phyloP scores from a whole-genome alignment of 1,140 invertebrate genomes.

The Steinernema khuongi region DNA sequence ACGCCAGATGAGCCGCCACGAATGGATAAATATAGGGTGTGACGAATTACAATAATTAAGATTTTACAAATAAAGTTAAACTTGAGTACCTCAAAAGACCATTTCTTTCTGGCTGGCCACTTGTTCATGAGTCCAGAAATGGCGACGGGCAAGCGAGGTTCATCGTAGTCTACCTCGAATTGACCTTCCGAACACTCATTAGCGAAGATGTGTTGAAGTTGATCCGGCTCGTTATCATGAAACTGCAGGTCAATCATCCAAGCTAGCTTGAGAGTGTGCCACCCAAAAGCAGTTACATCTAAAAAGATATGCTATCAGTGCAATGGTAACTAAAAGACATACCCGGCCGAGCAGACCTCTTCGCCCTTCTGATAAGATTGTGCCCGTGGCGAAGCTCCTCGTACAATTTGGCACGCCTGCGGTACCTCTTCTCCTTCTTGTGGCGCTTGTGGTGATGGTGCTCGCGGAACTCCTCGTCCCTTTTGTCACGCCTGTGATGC shows the following conservation, averaged over 20 bases:
- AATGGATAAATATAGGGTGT: no score
- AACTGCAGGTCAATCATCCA: neutral
- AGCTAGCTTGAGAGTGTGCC: conserved; percentile 30
- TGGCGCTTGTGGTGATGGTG: no score
- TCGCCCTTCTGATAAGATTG: no score
- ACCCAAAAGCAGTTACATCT: conserved; percentile 36
- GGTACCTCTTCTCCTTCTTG: no score
- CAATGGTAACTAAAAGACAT: neutral
- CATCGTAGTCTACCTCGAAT: conserved; percentile 31
- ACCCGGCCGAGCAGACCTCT: neutral
- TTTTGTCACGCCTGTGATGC: no score
- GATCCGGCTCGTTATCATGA: conserved; percentile 23
- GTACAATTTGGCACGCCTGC: no score
- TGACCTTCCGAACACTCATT: conserved; percentile 21
- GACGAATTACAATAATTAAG: no score
- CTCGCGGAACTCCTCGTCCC: no score
- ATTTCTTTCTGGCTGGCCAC: conserved; percentile 41
- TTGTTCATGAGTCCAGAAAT: conserved; percentile 26
- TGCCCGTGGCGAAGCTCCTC: no score
- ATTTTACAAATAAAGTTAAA: conserved; percentile 16
- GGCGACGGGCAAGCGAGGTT: conserved; percentile 27
- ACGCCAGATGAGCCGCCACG: no score
- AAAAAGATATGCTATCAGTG: neutral
- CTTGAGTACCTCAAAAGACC: conserved; percentile 35
- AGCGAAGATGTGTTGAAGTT: conserved; percentile 22